These are phyloP conservation scores for Hybognathus amarus DNA, from an alignment of 2,797 vertebrate species.

Conservation along the genomic window DNA sequence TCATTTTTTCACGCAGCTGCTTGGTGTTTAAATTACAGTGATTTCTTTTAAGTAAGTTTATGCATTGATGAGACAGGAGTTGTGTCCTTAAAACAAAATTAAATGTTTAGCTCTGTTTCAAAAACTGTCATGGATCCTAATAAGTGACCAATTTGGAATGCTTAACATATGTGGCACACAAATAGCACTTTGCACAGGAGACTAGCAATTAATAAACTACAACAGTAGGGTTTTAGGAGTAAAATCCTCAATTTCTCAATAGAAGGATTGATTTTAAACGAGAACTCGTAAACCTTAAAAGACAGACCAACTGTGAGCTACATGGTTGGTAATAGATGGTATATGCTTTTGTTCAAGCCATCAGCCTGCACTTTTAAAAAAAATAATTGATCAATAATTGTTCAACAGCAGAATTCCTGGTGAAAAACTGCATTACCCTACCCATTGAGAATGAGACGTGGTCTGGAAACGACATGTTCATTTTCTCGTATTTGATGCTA, in stretches of 20 bases:
- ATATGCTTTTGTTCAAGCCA: neutral
- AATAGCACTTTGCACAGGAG: neutral
- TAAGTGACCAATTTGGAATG: neutral
- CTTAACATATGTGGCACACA: neutral
- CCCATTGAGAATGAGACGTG: too few species aligned
- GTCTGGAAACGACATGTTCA: too few species aligned
- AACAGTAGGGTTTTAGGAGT: neutral
- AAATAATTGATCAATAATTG: neutral
- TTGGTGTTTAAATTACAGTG: neutral
- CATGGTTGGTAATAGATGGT: neutral
- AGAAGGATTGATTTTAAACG: neutral
- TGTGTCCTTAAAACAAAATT: neutral
- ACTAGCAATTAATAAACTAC: neutral
- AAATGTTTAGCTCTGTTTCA: neutral
- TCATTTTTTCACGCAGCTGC: neutral
- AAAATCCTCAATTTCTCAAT: neutral
- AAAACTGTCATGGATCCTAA: neutral
- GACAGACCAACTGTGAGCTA: neutral
- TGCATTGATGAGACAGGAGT: constrained; percentile 9
- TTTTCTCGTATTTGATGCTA: too few species aligned
- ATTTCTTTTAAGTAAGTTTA: neutral
- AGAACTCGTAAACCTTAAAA: neutral
- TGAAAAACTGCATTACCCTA: too few species aligned
- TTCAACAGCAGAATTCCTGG: too few species aligned
- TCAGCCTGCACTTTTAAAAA: neutral